Evolutionary conservation across 2,888 invertebrate genomes (phyloP), one percentile per base, ranked within the genome.

Genomic region (Panopea generosa): DNA sequence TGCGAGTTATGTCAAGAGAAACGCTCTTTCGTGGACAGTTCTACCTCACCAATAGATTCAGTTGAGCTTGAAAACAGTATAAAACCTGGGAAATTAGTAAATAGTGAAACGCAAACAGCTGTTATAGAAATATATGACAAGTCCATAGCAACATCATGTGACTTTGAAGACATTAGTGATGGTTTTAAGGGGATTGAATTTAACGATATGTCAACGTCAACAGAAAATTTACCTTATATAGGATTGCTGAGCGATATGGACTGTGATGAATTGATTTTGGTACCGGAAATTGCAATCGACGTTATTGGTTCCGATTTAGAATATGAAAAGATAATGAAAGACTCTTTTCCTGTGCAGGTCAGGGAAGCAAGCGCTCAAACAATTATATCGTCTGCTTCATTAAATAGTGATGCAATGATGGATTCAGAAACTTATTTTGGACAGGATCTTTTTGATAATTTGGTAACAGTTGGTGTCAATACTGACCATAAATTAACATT

Each of bases 211-310:
- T 84, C 89, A 11, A 90, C 90, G 7, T 89, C 89, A 29, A 90
- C 90, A 6, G 90, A 90, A 80, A 88, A 88, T 22, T 72, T 89
- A 14, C 87, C 88, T 2, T 89, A 89, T 66, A 89, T 90, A 50
- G 90, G 90, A n/a, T 82, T 90, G 18, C 71, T 90, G 63, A 89
- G 88, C 75, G 89, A 90, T 50, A 82, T 89, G 60, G 88, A 90
- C 67, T 89, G 88, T 33, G 88, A 90, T 74, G 90, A 90, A 57
- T 63, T 90, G 18, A 87, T 89, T 49, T 82, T 89, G 2, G 84
- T 90, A 14, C 90, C 90, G 0, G 84, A 86, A 67, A 57, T 72
- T 26, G 77, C 81, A 4, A 57, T 81, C 38, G 77, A 81, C 57
- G 33, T 77, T 1, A 84, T 77, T 27, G 70, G 65, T 4, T 77